A percentile compares a stretch with the other conserved stretches of the same genome.
Evolutionary conservation across 2,113 vertebrate genomes (phyloP).

Genomic region (Cyphomyrus plagiostoma): DNA sequence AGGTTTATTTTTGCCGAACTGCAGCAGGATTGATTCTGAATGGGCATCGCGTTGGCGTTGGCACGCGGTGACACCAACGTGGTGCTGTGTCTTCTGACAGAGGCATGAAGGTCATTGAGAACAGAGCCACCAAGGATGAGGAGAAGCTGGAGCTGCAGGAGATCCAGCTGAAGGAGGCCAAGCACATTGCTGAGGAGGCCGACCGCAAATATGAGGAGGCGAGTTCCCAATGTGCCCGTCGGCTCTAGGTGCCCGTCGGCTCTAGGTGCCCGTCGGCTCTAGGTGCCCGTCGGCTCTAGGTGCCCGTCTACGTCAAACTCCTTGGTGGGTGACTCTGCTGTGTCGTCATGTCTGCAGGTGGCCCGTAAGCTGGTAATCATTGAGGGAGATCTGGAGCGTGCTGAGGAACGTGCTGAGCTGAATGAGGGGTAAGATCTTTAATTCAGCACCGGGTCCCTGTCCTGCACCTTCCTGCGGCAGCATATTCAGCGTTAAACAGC

Average conservation of each 20-base stretch:
- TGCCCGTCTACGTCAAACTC: not conserved
- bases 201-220: conserved; percentile 99
- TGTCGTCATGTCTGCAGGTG: conserved; percentile 62
- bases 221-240: conserved; percentile 30
- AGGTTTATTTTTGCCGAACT: not conserved
- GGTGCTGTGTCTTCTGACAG: conserved; percentile 49
- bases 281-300: not conserved
- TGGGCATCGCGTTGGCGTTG: too few species aligned
- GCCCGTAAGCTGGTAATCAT: conserved; percentile 98
- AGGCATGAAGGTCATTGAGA: conserved; percentile 99
- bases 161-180: conserved; percentile 97
- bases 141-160: conserved; percentile 99
- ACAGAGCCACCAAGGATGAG: conserved; percentile 94
- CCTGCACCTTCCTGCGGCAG: not conserved
- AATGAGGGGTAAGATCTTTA: conserved; percentile 75
- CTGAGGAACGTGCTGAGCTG: conserved; percentile 92
- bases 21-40: not conserved
- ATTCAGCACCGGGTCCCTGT: not conserved
- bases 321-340: not conserved
- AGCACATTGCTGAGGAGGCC: conserved; percentile 97
- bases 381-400: conserved; percentile 92
- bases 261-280: not conserved
- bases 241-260: not conserved
- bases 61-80: not conserved
- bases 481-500: not conserved